Percentiles rank a stretch among this genome's conserved stretches.
Conservation (phyloP, 2,888 invertebrate species). For the Philopedon plagiatum region DNA sequence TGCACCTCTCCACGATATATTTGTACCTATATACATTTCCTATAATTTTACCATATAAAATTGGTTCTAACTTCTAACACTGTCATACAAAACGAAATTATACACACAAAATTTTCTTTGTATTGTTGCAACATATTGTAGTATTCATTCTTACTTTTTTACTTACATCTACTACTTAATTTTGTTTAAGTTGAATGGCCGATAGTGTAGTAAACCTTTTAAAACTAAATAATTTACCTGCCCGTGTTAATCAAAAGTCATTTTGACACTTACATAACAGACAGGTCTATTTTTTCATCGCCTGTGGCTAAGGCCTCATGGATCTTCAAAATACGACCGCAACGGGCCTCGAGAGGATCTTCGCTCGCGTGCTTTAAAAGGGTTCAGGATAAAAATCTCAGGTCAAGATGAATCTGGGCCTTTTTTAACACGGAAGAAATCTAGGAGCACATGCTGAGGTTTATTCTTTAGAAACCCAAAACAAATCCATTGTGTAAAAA, state of each 20-base stretch:
- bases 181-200: not conserved
- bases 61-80: not conserved
- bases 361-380: conserved; percentile 34
- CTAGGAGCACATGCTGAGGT: conserved; percentile 40
- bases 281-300: conserved; percentile 31
- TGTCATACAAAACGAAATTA: too few relatives aligned
- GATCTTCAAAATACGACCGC: conserved; percentile 15
- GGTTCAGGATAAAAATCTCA: conserved; percentile 47
- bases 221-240: conserved; percentile 6
- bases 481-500: conserved; percentile 47
- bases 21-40: not conserved
- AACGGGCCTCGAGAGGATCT: conserved; percentile 25
- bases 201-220: not conserved
- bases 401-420: conserved; percentile 41
- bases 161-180: too few relatives aligned
- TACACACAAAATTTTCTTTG: too few relatives aligned
- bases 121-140: too few relatives aligned
- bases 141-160: too few relatives aligned
- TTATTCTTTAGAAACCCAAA: conserved; percentile 39
- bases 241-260: conserved; percentile 27
- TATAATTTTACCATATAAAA: conserved; percentile 6
- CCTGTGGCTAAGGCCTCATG: conserved; percentile 5
- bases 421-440: conserved; percentile 42
- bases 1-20: not conserved
- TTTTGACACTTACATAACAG: conserved; percentile 31